Base-by-base conservation (phyloP, 1,140 invertebrate species). In the Wiebesia pumilae region DNA sequence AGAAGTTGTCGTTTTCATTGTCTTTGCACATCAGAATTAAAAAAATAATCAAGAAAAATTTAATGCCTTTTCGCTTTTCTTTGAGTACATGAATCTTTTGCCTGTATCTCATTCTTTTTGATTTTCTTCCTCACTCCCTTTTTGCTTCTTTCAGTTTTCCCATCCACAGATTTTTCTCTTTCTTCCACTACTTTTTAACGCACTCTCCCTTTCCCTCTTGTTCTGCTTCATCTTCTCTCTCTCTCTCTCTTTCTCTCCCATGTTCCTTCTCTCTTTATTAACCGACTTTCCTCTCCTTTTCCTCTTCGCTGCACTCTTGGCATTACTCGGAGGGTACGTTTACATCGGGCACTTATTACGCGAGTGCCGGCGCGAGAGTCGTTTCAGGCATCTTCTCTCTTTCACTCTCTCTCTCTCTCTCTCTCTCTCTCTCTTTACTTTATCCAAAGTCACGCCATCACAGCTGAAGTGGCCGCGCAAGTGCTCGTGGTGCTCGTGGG, bases 291-390 rank as follows among this genome's bases (percentile, higher is more conserved):
- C 47, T 77, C 58, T 62, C 24, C n/a, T 73, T 77, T 71, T 43
- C 51, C 54, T 24, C 27, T 80, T 62, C 84, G 27, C 38, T 33
- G 19, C 33, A 24, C 73, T 69, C 33, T 67, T 40, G n/a, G 27
- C 10, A n/a, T 84, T 40, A 12, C 47, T 54, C 40, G 51, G 27
- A 88, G 84, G 87, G 87, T 88, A 81, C 81, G 75, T 83, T 88
- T 88, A 86, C 81, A 86, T 81, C 73, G 71, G 71, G 75, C 51
- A 79, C 81, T 86, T 88, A 83, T 87, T 85, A 84, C 84, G 81
- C 84, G 81, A 81, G 54, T 73, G 33, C 65, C 47, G 73, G 65
- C 35, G 40, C 75, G 43, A 9, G 62, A 58, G 51, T 54, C 58
- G 35, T 69, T 35, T 38, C 33, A 35, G 33, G 16, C 24, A 4